Conservation (phyloP, 64 coral and sea anemone genomes). For the Pachyseris speciosa region DNA sequence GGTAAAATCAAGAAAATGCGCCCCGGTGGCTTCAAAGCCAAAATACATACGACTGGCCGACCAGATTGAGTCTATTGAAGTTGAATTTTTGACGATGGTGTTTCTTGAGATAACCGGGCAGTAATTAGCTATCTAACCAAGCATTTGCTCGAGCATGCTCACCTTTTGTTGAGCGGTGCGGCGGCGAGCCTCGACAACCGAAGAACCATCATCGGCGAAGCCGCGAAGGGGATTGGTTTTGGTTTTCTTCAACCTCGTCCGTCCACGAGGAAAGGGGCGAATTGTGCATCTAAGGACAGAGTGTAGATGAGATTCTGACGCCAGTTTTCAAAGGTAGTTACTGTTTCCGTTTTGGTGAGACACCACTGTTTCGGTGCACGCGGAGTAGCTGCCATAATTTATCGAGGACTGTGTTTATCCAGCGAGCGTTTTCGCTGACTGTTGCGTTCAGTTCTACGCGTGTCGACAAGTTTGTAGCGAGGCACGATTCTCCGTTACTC, state of each 20-base stretch:
- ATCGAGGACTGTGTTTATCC: no score
- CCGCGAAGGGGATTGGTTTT: no score
- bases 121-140: not conserved
- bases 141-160: not conserved
- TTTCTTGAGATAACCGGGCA: not conserved
- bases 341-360: not conserved
- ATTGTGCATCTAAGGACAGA: not conserved
- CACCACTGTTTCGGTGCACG: not conserved
- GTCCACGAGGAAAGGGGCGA: not conserved
- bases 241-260: not conserved
- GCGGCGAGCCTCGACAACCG: not conserved
- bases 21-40: slow-evolving; percentile 16
- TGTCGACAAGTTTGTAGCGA: no score
- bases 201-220: no score
- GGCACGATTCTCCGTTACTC: no score
- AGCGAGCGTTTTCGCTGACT: no score
- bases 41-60: not conserved
- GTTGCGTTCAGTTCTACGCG: no score
- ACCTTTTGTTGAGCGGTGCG: slow-evolving; percentile 6
- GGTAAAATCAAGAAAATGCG: not conserved
- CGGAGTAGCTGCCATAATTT: not conserved
- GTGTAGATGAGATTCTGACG: not conserved
- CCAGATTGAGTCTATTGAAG: not conserved
- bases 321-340: not conserved
- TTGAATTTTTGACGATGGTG: not conserved